These are phyloP conservation scores for Sitta carolinensis DNA, from an alignment of 2,797 vertebrate species.

Conservation along the genomic window DNA sequence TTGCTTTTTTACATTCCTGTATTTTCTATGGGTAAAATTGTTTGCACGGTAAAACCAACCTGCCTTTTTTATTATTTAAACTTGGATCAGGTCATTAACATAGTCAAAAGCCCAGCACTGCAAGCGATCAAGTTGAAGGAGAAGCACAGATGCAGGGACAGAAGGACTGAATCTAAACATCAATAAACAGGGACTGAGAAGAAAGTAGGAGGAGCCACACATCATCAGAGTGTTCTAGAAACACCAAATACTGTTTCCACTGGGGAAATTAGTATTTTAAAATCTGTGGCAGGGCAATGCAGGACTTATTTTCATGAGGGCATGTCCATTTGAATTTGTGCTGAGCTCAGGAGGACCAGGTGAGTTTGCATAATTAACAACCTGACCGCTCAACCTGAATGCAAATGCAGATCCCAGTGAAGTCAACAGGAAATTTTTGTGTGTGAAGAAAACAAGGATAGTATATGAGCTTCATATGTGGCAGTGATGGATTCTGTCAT, in stretches of 20 bases:
- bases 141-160: background rate
- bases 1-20: background rate
- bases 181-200: background rate
- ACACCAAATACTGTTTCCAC: background rate
- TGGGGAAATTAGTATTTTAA: background rate
- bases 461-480: background rate
- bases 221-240: background rate
- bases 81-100: background rate
- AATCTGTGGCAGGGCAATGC: background rate
- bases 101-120: background rate
- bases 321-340: background rate
- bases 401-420: background rate
- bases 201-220: background rate
- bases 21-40: background rate
- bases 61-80: background rate
- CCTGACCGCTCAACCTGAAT: background rate
- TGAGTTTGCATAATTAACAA: slow-evolving; percentile 38
- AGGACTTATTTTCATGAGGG: background rate
- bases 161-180: background rate
- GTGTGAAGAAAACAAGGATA: background rate
- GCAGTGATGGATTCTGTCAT: background rate
- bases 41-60: background rate
- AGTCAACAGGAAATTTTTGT: background rate
- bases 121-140: background rate
- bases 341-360: slow-evolving; percentile 37